Conservation (phyloP, 2,797 vertebrate genomes). For the Rhodeus uyekii region DNA sequence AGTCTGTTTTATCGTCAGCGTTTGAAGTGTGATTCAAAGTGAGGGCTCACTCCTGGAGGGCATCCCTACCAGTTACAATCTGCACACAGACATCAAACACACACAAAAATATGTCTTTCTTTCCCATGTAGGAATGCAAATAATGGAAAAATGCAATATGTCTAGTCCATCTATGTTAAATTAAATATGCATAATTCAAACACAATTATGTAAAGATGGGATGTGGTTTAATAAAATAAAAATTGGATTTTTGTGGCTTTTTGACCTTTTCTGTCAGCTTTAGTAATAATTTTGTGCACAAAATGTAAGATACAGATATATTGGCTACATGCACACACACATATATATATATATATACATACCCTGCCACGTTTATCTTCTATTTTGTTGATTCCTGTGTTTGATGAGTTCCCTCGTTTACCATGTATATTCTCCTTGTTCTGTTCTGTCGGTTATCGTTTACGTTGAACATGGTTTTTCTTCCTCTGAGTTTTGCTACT, state of each 20-base stretch:
- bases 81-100: constrained; percentile 49
- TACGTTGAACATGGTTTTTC: too few species aligned
- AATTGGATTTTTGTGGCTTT: neutral
- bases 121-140: neutral
- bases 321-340: neutral
- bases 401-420: too few species aligned
- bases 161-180: neutral
- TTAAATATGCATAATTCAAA: constrained; percentile 9
- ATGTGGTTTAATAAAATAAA: neutral
- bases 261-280: neutral
- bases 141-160: neutral
- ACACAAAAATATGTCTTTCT: constrained; percentile 19
- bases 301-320: neutral
- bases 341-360: too few species aligned
- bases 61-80: constrained; percentile 58
- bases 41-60: constrained; percentile 60
- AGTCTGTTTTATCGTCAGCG: constrained; percentile 58
- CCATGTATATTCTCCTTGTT: too few species aligned
- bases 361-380: too few species aligned
- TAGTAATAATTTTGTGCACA: neutral
- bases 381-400: too few species aligned
- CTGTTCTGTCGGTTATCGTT: too few species aligned
- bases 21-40: constrained; percentile 76
- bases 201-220: constrained; percentile 19
- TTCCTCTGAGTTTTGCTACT: too few species aligned